These are phyloP conservation scores for Oppia nitens DNA, from an alignment of 1,140 invertebrate species.

Conservation along the genomic window DNA sequence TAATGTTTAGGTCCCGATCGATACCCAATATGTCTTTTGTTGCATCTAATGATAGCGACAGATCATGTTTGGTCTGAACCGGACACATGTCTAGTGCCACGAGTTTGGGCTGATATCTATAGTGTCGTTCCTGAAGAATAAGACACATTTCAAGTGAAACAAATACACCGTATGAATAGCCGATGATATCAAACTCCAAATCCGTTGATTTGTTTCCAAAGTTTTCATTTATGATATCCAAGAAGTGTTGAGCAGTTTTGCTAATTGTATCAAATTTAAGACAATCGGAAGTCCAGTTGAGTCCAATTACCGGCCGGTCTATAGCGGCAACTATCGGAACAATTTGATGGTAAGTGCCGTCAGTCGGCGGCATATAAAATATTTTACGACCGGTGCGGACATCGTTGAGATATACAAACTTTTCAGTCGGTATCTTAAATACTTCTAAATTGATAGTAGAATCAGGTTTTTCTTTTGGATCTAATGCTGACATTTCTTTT, in stretches of 20 bases:
- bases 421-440: constrained; percentile 33
- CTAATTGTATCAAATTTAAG: constrained; percentile 41
- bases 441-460: too few species aligned
- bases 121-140: constrained; percentile 46
- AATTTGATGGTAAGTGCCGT: constrained; percentile 3
- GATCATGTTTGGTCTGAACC: too few species aligned
- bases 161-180: constrained; percentile 84
- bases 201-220: constrained; percentile 1
- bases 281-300: constrained; percentile 33
- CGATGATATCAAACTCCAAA: constrained; percentile 54
- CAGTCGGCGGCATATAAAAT: constrained; percentile 9
- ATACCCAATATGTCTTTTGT: too few species aligned
- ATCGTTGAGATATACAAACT: constrained; percentile 34
- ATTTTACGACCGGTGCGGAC: constrained; percentile 21
- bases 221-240: background rate
- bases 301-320: constrained; percentile 8
- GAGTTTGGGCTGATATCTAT: constrained; percentile 39
- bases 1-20: too few species aligned
- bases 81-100: too few species aligned
- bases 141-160: constrained; percentile 83
- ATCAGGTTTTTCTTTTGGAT: too few species aligned
- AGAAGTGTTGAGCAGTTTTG: constrained; percentile 40
- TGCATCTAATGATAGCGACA: too few species aligned
- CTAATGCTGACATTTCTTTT: too few species aligned
- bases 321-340: background rate